Conservation (phyloP, 1,140 invertebrate genomes). For the Cylas formicarius region DNA sequence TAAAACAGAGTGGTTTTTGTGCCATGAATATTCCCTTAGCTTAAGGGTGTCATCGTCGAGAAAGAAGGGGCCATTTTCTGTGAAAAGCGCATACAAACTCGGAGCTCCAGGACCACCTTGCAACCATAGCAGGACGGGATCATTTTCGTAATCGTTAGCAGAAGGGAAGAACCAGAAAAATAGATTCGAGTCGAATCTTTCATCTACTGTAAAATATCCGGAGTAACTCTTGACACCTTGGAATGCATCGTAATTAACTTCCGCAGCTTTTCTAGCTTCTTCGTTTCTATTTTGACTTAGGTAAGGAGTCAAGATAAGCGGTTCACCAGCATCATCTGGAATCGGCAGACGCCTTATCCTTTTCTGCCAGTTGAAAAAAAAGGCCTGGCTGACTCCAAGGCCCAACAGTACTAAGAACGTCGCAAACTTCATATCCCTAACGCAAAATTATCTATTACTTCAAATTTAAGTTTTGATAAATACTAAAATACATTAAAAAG, state of each 20-base stretch:
- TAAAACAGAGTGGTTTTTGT: conserved; percentile 60
- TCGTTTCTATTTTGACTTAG: conserved; percentile 44
- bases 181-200: conserved; percentile 55
- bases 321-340: conserved; percentile 24
- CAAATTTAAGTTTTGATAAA: too few species aligned
- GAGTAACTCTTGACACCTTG: conserved; percentile 43
- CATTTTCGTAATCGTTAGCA: conserved; percentile 41
- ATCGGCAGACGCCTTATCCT: background rate
- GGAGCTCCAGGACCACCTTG: conserved; percentile 60
- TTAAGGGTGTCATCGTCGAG: conserved; percentile 8
- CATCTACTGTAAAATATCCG: conserved; percentile 64
- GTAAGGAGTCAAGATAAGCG: conserved; percentile 47
- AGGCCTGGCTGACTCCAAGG: too few species aligned
- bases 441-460: too few species aligned
- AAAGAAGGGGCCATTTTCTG: conserved; percentile 22
- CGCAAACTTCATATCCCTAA: too few species aligned
- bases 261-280: conserved; percentile 29
- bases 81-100: conserved; percentile 18
- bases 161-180: conserved; percentile 75
- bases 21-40: conserved; percentile 56
- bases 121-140: conserved; percentile 65
- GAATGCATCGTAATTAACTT: conserved; percentile 20
- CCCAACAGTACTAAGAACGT: too few species aligned
- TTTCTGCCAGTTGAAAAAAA: too few species aligned
- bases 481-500: too few species aligned